Base-by-base conservation (phyloP, 2,797 vertebrate genomes). In the Thamnophis elegans region DNA sequence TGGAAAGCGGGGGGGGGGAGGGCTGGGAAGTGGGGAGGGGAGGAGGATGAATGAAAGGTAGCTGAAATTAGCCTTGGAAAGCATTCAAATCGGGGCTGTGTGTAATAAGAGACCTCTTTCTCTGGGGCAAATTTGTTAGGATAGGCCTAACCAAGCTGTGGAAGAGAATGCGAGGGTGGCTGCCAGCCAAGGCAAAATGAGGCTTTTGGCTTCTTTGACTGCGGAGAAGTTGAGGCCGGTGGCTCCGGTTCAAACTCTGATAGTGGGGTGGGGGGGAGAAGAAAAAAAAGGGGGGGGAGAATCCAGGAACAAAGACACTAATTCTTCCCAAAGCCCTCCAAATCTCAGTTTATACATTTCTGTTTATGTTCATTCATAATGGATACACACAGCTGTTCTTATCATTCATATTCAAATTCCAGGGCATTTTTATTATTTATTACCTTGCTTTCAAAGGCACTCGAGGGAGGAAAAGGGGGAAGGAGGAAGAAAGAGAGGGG, bases 321-420 rank as follows among this genome's bases (percentile, higher is more conserved):
- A 97, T 97, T 97, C 97, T 97, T 97, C 96, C 96, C 95, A 97
- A 96, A 97, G 96, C 97, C 95, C 86, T 94, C 96, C 32, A 92
- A 97, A 96, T 96, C 97, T 97, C 95, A 96, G 96, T 97, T 97
- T 97, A 97, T 97, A 96, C 96, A 96, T 97, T 96, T 96, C 93
- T 97, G 97, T 97, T 97, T 97, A 96, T 97, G 94, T 97, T 97
- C 95, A 95, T 97, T 97, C 96, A 96, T 96, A 97, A 96, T 97
- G 97, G 97, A 97, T 97, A 97, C 93, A 96, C 97, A 97, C 97
- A 97, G 97, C 97, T 97, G 97, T 95, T 97, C 97, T 96, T 96
- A 97, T 97, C 96, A 95, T 96, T 97, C 97, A 96, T 96, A 97
- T 97, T 97, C 96, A 96, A 96, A 97, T 97, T 96, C 97, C 97